Evolutionary conservation across 1,140 invertebrate genomes (phyloP), one percentile per base, ranked within the genome.

Genomic region (Ceratoteleas bidentatus): DNA sequence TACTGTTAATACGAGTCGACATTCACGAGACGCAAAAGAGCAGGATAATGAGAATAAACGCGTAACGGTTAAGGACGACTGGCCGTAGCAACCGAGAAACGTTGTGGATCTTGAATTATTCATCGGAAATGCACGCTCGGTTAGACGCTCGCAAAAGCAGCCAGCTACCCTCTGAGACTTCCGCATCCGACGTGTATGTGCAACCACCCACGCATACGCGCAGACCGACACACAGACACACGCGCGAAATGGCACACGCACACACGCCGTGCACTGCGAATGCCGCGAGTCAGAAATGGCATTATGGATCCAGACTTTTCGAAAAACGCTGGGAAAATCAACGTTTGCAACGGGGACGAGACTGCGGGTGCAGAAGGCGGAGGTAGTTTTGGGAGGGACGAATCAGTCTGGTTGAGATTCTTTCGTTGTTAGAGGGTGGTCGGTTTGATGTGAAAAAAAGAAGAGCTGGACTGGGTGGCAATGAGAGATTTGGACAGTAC

Each of bases 71-170:
- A 84, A 84, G 79, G 62, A 84, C 72, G 74, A 74, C 65, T 72
- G 69, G 73, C 68, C 75, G 74, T 76, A 57, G 61, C 77, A 76
- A 81, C 80, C 83, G 80, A 77, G 73, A 77, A 85, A 84, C 66
- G 74, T 70, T 76, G 81, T 73, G 76, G 76, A 82, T 86, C 84
- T 83, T 86, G 85, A 87, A 83, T 85, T 85, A 87, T 87, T 86
- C 87, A 88, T 87, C 85, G 83, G 83, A 76, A 86, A 85, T 75
- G 81, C 75, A 83, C 83, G 83, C 77, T 85, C 85, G 81, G 81
- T 86, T 86, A 84, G 78, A 77, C 76, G 85, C 73, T 75, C 74
- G 69, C 77, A 70, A 84, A 81, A 81, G 78, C 83, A 84, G 74
- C 74, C 83, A 84, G 75, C 80, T 82, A 81, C 84, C 76, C 81